Evolutionary conservation across 2,113 vertebrate genomes (phyloP).

Genomic region (Alligator mississippiensis): DNA sequence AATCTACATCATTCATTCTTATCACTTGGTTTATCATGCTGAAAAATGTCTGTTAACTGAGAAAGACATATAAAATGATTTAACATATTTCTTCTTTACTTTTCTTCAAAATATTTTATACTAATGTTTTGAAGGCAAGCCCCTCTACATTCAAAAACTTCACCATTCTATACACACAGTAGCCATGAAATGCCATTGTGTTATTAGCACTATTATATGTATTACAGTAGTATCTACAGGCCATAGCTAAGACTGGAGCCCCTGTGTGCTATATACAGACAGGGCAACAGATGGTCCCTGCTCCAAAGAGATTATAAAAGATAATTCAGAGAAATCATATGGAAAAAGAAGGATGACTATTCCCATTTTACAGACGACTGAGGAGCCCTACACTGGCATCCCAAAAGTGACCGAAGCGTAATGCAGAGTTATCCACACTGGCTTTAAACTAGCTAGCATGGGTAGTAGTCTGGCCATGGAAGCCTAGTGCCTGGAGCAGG

Average conservation of each 20-base stretch:
- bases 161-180: not conserved
- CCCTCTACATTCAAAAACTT: not conserved
- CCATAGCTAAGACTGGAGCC: not conserved
- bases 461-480: not conserved
- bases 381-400: not conserved
- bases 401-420: no score
- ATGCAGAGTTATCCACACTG: no score
- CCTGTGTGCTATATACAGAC: accelerated
- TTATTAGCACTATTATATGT: not conserved
- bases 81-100: not conserved
- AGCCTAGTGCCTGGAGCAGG: not conserved
- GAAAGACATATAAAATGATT: not conserved
- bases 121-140: not conserved
- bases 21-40: slow-evolving; percentile 16
- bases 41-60: slow-evolving; percentile 17
- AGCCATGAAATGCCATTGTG: not conserved
- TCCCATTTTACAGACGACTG: not conserved
- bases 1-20: not conserved
- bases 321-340: not conserved
- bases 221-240: not conserved
- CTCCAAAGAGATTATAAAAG: not conserved
- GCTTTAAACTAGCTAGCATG: no score
- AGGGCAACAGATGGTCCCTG: not conserved
- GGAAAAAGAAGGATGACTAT: not conserved
- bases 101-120: not conserved